phyloP scores from a whole-genome alignment of 1,140 invertebrate species.

The Drosophila rufa region DNA sequence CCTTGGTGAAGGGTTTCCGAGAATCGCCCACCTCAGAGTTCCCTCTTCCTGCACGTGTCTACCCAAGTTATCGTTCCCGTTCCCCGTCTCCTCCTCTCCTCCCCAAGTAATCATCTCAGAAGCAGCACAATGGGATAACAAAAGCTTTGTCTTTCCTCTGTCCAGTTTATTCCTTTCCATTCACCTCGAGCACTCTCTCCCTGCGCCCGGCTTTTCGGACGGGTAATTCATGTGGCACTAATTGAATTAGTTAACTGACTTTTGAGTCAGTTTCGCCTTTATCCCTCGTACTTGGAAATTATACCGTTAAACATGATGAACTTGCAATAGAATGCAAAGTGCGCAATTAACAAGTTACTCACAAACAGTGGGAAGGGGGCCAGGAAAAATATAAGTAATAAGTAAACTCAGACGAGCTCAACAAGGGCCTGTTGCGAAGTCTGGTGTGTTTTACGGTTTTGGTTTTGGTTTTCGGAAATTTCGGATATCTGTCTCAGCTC shows the following conservation, averaged over 20 bases:
- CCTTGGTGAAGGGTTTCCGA: slow-evolving; percentile 1
- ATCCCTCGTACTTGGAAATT: slow-evolving; percentile 39
- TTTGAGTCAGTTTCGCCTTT: slow-evolving; percentile 51
- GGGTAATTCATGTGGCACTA: slow-evolving; percentile 77
- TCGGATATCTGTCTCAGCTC: slow-evolving; percentile 31
- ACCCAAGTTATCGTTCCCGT: background rate
- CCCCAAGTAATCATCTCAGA: slow-evolving; percentile 44
- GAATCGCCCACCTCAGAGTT: slow-evolving; percentile 13
- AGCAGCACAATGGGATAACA: slow-evolving; percentile 39
- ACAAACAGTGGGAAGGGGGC: background rate
- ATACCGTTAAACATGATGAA: slow-evolving; percentile 66
- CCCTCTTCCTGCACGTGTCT: slow-evolving; percentile 8
- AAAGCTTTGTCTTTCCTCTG: slow-evolving; percentile 35
- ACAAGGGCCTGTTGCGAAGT: slow-evolving; percentile 25
- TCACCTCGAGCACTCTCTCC: slow-evolving; percentile 1
- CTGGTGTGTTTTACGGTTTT: slow-evolving; percentile 16
- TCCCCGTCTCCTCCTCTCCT: too few species aligned
- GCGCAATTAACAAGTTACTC: slow-evolving; percentile 69
- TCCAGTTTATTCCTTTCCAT: slow-evolving; percentile 4
- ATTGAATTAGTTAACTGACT: slow-evolving; percentile 80
- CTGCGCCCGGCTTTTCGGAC: slow-evolving; percentile 50
- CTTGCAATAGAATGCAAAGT: slow-evolving; percentile 77
- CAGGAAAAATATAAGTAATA: slow-evolving; percentile 29
- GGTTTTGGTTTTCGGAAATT: slow-evolving; percentile 16
- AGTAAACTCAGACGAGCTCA: slow-evolving; percentile 34